Base-by-base conservation (phyloP, 2,113 vertebrate genomes). In the Danionella cerebrum region DNA sequence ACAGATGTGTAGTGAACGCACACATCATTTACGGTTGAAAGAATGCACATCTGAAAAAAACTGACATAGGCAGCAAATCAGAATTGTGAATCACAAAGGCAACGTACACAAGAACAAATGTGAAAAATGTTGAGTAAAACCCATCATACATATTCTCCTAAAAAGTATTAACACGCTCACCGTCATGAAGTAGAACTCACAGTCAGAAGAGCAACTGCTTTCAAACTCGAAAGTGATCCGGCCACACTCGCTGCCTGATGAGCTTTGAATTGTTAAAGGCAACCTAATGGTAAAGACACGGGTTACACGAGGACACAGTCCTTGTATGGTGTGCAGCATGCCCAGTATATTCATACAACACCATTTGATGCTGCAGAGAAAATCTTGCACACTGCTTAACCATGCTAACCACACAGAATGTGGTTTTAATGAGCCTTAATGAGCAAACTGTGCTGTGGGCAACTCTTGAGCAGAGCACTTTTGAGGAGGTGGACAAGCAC, bases 101-200 rank as follows among this genome's bases (percentile, higher is more conserved):
- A n/a, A n/a, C n/a, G n/a, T n/a, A n/a, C n/a, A n/a, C n/a, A n/a
- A n/a, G n/a, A n/a, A n/a, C n/a, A n/a, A n/a, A n/a, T n/a, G n/a
- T n/a, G n/a, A 33, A 33, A 33, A 33, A 1, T 3, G 5, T 33
- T 1, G 29, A 33, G 1, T 33, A 6, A 5, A 33, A 33, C 1
- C 9, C 1, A 6, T 1, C 9, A 33, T 33, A 5, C 3, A 33
- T 33, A 33, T 33, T 2, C n/a, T n/a, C n/a, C n/a, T n/a, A n/a
- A n/a, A n/a, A n/a, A n/a, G n/a, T 7, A 38, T 31, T 5, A 1
- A 14, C 5, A 68, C 22, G 13, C 63, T 92, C 84, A 99, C 96
- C 86, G 89, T 92, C 94, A 99, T 98, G 67, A 98, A 99, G 85
- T 96, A 97, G n/a, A 99, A 85, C 73, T 95, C 92, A 44, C 96